Conservation (phyloP, 1,140 invertebrate species). For the Leguminivora glycinivorella region DNA sequence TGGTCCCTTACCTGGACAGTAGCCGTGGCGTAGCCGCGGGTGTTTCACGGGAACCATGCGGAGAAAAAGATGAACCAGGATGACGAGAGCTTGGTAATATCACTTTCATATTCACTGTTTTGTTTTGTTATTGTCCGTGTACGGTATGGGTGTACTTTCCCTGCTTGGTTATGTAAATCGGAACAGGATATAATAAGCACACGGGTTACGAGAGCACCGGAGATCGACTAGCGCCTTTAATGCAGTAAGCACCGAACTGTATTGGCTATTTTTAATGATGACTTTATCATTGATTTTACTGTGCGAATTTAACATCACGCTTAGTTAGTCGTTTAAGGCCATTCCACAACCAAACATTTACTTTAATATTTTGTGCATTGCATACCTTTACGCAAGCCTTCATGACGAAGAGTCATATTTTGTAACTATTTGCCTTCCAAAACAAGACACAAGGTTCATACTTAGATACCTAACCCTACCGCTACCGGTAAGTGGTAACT, state of each 20-base stretch:
- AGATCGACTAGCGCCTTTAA: conserved; percentile 15
- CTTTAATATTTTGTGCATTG: not conserved
- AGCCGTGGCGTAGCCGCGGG: conserved; percentile 62
- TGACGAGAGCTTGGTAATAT: conserved; percentile 78
- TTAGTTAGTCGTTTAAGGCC: conserved; percentile 48
- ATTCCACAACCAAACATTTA: conserved; percentile 26
- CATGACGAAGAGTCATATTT: no score
- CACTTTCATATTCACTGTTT: conserved; percentile 51
- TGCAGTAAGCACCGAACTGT: conserved; percentile 29
- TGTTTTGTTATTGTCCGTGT: conserved; percentile 19
- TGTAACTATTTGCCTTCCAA: no score
- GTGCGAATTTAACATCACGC: conserved; percentile 33
- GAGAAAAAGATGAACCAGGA: conserved; percentile 78
- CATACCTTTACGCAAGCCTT: not conserved
- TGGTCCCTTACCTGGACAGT: conserved; percentile 61
- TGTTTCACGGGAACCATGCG: conserved; percentile 69
- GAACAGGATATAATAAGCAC: conserved; percentile 1
- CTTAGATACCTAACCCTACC: not conserved
- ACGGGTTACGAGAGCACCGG: conserved; percentile 16
- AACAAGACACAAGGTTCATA: no score
- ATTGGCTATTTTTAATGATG: conserved; percentile 67
- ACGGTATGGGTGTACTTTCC: conserved; percentile 23
- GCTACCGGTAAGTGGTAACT: not conserved
- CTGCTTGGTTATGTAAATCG: conserved; percentile 24
- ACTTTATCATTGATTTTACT: conserved; percentile 52